A percentile compares a stretch with the other conserved stretches of the same genome.
These are phyloP conservation scores for Dryomyza anilis DNA, from an alignment of 2,888 invertebrate species.

Conservation along the genomic window DNA sequence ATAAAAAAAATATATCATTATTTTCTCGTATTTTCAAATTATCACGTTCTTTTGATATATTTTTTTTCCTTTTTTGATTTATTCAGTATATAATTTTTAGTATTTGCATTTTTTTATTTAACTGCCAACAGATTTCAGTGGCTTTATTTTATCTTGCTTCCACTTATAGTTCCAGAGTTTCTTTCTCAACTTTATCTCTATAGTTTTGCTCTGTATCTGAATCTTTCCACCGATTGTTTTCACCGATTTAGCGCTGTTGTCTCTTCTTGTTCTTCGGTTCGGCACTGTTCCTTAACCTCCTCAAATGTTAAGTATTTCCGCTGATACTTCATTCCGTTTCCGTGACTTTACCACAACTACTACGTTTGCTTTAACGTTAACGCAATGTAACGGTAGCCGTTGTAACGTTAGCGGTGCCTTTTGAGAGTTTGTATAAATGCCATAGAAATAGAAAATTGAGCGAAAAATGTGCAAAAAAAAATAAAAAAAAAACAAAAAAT, in stretches of 20 bases:
- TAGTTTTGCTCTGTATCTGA: too few relatives aligned
- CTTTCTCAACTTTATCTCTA: too few relatives aligned
- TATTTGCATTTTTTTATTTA: too few relatives aligned
- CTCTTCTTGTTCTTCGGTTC: not conserved
- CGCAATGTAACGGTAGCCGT: not conserved
- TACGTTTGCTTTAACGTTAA: not conserved
- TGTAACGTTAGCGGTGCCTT: not conserved
- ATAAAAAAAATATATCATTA: too few relatives aligned
- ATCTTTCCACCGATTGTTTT: not conserved
- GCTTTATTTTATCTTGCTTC: too few relatives aligned
- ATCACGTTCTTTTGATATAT: too few relatives aligned
- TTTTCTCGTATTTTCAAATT: too few relatives aligned
- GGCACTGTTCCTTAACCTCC: conserved; percentile 1
- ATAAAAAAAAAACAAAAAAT: not conserved
- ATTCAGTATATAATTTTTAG: too few relatives aligned
- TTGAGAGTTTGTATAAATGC: conserved; percentile 5
- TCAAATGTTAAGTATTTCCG: conserved; percentile 22
- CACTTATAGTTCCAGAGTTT: too few relatives aligned
- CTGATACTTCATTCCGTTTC: conserved; percentile 19
- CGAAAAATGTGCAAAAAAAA: not conserved
- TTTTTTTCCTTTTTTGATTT: too few relatives aligned
- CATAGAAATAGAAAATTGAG: too few relatives aligned
- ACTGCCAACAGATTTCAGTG: too few relatives aligned
- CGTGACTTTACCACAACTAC: conserved; percentile 2
- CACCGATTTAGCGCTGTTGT: not conserved